Base-by-base conservation (phyloP, 2,113 vertebrate genomes). In the Rhadina sibilatrix region DNA sequence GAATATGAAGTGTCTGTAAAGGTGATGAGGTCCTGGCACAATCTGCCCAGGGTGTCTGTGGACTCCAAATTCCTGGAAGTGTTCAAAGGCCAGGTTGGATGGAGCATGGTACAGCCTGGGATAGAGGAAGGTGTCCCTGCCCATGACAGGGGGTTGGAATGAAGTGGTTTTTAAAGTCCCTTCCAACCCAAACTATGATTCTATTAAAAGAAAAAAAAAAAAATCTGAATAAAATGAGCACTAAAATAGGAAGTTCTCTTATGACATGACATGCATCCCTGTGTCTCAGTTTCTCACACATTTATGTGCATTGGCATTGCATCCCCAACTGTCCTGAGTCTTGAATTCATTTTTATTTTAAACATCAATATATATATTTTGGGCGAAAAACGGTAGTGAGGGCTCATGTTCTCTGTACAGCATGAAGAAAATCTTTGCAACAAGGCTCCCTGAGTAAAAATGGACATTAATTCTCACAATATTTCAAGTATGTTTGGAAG, bases 191-290 rank as follows among this genome's bases (percentile, higher is more conserved):
- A 81, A 42, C 4, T n/a, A 18, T 15, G 9, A 22, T 20, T 53
- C 35, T 49, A 25, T 40, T 35, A 40, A 59, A n/a, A n/a, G n/a
- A 22, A 8, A 42, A 15, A 11, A 15, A 25, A 17, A 37, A 0
- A 33, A 33, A 8, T 17, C 9, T 35, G 53, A 71, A 59, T 54
- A 47, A 76, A 79, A 27, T 30, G 5, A 76, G 4, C 30, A 8
- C 38, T 68, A 15, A 71, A 75, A 33, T 4, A 5, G 12, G 14
- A 28, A 21, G 3, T 9, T 85, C 5, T 60, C 5, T 37, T 40
- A 50, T 59, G 40, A 24, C 0, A 50, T 59, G 40, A 24, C 0
- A 0, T 2, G 22, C 40, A 25, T 2, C 4, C 74, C 28, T 53
- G 40, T 56, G 77, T 33, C 72, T 81, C 46, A 21, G n/a, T 77